A percentile compares a stretch with the other conserved stretches of the same genome.
phyloP scores from a whole-genome alignment of 2,888 invertebrate genomes.

The Ochropleura plecta region DNA sequence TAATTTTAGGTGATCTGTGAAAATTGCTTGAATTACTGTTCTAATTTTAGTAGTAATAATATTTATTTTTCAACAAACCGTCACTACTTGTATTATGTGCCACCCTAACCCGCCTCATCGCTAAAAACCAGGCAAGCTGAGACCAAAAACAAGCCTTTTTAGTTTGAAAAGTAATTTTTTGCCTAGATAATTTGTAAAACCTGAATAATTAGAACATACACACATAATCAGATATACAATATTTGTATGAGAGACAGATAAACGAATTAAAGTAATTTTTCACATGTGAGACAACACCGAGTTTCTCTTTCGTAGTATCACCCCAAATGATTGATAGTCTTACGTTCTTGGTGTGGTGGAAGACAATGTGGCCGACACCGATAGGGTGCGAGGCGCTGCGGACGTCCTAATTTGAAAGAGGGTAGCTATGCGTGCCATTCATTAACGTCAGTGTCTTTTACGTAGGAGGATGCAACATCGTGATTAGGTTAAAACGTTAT shows the following conservation, averaged over 20 bases:
- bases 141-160: no score
- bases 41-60: not conserved
- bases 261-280: not conserved
- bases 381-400: slow-evolving; percentile 54
- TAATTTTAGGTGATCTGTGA: not conserved
- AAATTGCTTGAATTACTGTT: not conserved
- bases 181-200: not conserved
- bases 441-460: slow-evolving; percentile 60
- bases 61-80: not conserved
- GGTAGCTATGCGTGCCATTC: slow-evolving; percentile 66
- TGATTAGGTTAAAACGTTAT: slow-evolving; percentile 6
- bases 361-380: slow-evolving; percentile 65
- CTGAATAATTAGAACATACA: not conserved
- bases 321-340: slow-evolving; percentile 70
- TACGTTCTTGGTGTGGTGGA: slow-evolving; percentile 63
- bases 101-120: not conserved
- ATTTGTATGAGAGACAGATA: not conserved
- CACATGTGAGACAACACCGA: slow-evolving; percentile 39
- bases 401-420: slow-evolving; percentile 69
- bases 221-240: not conserved
- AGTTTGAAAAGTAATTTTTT: not conserved
- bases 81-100: not conserved
- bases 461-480: slow-evolving; percentile 12
- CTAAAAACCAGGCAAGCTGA: no score
- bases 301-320: slow-evolving; percentile 51